Conservation (phyloP, 1,140 invertebrate genomes). For the Oncopodura yosiiana region DNA sequence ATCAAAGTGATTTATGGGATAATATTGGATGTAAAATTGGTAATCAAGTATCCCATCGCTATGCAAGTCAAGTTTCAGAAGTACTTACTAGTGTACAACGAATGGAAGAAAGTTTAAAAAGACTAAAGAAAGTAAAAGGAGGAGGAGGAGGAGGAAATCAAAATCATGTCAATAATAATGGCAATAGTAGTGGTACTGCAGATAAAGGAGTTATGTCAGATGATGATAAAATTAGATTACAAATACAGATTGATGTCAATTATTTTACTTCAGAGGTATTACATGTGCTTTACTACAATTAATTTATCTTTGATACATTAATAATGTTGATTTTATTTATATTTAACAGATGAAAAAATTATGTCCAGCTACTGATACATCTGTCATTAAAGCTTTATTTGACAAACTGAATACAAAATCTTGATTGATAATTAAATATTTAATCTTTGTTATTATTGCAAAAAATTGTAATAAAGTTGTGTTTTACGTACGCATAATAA, state of each 20-base stretch:
- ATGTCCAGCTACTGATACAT: too few relatives aligned
- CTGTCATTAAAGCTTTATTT: too few relatives aligned
- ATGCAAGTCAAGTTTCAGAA: slow-evolving; percentile 67
- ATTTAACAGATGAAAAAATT: too few relatives aligned
- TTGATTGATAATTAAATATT: too few relatives aligned
- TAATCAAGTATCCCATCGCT: slow-evolving; percentile 44
- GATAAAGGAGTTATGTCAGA: slow-evolving; percentile 47
- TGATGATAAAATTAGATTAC: slow-evolving; percentile 86
- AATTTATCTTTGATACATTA: too few relatives aligned
- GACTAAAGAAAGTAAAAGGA: slow-evolving; percentile 62
- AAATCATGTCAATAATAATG: slow-evolving; percentile 36
- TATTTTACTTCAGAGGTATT: slow-evolving; percentile 26
- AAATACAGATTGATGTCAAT: slow-evolving; percentile 75
- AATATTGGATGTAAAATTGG: slow-evolving; percentile 19
- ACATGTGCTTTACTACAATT: too few relatives aligned
- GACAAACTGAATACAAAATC: too few relatives aligned
- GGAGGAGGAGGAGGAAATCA: slow-evolving; percentile 40
- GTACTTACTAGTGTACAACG: slow-evolving; percentile 85
- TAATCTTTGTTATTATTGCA: too few relatives aligned
- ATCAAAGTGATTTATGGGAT: slow-evolving; percentile 25
- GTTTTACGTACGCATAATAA: too few relatives aligned
- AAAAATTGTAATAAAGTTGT: too few relatives aligned
- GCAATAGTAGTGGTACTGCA: slow-evolving; percentile 39
- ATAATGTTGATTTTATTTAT: too few relatives aligned
- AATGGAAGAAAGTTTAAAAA: slow-evolving; percentile 82